Base-by-base conservation (phyloP, 2,797 vertebrate genomes). In the Lithobates sylvaticus region DNA sequence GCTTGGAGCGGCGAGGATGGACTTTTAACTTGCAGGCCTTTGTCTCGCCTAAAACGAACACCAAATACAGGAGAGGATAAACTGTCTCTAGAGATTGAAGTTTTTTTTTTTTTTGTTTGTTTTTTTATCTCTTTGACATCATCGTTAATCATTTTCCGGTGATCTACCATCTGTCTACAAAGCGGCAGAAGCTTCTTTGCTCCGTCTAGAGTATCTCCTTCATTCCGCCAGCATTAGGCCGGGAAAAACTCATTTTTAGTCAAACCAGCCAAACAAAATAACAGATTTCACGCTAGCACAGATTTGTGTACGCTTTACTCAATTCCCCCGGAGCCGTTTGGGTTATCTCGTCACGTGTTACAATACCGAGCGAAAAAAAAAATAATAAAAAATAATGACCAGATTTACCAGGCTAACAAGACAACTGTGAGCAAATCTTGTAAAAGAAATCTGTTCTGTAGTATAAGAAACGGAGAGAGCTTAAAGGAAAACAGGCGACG, bases 141-240 rank as follows among this genome's bases (percentile, higher is more conserved):
- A 76, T 54, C 42, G 68, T 81, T 76, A 80, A 75, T 84, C 68
- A 78, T 73, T 77, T 64, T 68, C 69, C 65, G 68, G 69, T 16
- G 54, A 71, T 54, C 50, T 6, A 18, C 50, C 50, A 54, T 54
- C 50, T 54, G 50, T 54, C 50, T 54, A 54, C 16, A 18, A 54
- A 18, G 50, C 50, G 13, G 5, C n/a, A 7, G 47, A 34, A 50
- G 69, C 58, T 39, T 61, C 58, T n/a, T 61, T 42, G 27, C 69
- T 61, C 10, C 13, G 64, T 34, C 70, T 65, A 5, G 3, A 16
- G 3, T 18, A 6, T 54, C 50, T 54, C 47, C 47, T 50, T 50
- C 47, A 15, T 50, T 50, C 47, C 47, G 15, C 15, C 12, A 18
- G 50, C 50, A 54, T 16, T 54, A 18, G 50, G 16, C 16, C 16